A percentile compares a stretch with the other conserved stretches of the same genome.
Evolutionary conservation across 2,888 invertebrate genomes (phyloP).

Genomic region (Torymus auratus): DNA sequence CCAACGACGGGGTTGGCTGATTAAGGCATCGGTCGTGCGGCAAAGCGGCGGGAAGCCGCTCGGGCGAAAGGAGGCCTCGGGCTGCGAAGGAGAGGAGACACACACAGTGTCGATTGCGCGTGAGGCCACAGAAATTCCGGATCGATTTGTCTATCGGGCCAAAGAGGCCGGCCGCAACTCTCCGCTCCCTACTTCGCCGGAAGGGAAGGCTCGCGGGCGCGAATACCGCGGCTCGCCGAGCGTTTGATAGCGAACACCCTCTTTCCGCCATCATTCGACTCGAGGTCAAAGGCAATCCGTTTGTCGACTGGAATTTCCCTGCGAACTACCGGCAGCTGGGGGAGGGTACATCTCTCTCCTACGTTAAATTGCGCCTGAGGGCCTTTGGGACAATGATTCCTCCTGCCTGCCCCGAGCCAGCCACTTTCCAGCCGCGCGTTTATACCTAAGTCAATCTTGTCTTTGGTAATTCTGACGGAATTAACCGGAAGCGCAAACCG

Average conservation of each 20-base stretch:
- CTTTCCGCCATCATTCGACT: constrained; percentile 61
- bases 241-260: constrained; percentile 73
- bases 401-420: constrained; percentile 13
- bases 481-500: constrained; percentile 1
- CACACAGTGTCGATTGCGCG: constrained; percentile 61
- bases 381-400: constrained; percentile 59
- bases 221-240: constrained; percentile 68
- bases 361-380: constrained; percentile 64
- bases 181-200: constrained; percentile 44
- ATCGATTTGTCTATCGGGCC: constrained; percentile 71
- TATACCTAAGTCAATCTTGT: constrained; percentile 56
- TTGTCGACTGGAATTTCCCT: constrained; percentile 67
- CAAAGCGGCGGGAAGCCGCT: constrained; percentile 3
- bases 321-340: constrained; percentile 52
- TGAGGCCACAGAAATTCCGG: constrained; percentile 70
- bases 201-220: constrained; percentile 57
- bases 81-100: constrained; percentile 15
- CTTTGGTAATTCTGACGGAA: constrained; percentile 45
- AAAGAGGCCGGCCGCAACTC: constrained; percentile 10
- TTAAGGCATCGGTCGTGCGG: constrained; percentile 36
- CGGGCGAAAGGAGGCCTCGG: constrained; percentile 46
- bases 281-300: constrained; percentile 67
- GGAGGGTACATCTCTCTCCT: constrained; percentile 58
- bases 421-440: constrained; percentile 47
- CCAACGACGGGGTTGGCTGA: constrained; percentile 12